Evolutionary conservation across 2,113 vertebrate species (phyloP).

Genomic region (Macquaria ambigua): DNA sequence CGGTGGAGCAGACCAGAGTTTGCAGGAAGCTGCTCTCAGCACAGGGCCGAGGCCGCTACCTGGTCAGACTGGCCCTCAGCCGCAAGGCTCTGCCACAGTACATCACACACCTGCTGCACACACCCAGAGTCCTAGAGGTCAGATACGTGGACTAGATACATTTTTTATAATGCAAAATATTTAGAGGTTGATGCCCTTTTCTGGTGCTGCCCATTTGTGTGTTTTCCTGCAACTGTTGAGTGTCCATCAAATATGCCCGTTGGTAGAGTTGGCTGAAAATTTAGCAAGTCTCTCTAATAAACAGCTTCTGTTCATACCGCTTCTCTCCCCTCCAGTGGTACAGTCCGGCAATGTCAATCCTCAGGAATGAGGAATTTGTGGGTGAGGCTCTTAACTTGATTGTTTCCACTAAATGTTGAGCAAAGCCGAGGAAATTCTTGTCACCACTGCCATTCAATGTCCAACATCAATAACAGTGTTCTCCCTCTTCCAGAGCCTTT

Average conservation of each 20-base stretch:
- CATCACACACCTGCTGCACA: slow-evolving; percentile 81
- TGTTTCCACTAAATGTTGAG: background rate
- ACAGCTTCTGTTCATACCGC: background rate
- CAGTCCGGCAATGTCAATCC: slow-evolving; percentile 79
- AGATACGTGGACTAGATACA: background rate
- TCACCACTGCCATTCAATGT: background rate
- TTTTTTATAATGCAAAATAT: background rate
- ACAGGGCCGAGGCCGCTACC: slow-evolving; percentile 84
- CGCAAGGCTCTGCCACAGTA: slow-evolving; percentile 82
- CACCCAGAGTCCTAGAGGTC: slow-evolving; percentile 82
- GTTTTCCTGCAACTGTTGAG: background rate
- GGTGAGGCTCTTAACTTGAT: slow-evolving; percentile 72
- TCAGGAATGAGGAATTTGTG: slow-evolving; percentile 84
- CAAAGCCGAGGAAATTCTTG: slow-evolving; percentile 7
- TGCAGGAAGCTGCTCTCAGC: slow-evolving; percentile 82
- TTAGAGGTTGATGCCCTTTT: background rate
- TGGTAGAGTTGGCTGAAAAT: background rate
- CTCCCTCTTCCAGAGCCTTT: slow-evolving; percentile 83
- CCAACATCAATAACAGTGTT: background rate
- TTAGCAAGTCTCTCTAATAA: background rate
- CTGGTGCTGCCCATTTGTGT: background rate
- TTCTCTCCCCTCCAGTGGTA: slow-evolving; percentile 85
- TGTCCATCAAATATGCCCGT: background rate
- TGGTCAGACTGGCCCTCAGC: slow-evolving; percentile 82
- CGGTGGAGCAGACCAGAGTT: slow-evolving; percentile 76